A percentile compares a stretch with the other conserved stretches of the same genome.
phyloP scores from a whole-genome alignment of 1,140 invertebrate genomes.

The Leptinotarsa undecemlineata region DNA sequence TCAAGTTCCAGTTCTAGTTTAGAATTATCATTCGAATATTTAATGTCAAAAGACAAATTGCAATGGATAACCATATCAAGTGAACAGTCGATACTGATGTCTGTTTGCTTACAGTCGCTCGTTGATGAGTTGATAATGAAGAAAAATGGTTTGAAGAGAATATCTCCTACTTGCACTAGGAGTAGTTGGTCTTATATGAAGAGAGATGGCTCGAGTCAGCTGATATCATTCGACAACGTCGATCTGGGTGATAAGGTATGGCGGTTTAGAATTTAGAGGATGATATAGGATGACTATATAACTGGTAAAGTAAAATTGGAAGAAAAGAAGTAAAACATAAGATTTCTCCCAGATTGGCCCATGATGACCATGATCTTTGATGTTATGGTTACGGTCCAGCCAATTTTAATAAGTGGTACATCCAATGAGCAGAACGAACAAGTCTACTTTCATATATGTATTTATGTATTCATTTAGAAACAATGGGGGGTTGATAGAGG shows the following conservation, averaged over 20 bases:
- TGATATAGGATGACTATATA: too few species aligned
- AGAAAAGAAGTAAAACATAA: too few species aligned
- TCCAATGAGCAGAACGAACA: too few species aligned
- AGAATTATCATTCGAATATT: slow-evolving; percentile 94
- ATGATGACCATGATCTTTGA: too few species aligned
- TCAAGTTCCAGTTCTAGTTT: slow-evolving; percentile 55
- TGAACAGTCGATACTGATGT: slow-evolving; percentile 92
- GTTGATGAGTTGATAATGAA: slow-evolving; percentile 91
- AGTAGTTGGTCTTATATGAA: slow-evolving; percentile 58
- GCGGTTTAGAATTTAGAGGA: not conserved
- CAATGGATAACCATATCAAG: slow-evolving; percentile 91
- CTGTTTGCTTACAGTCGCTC: slow-evolving; percentile 90
- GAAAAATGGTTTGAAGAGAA: slow-evolving; percentile 64
- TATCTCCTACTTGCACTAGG: slow-evolving; percentile 43
- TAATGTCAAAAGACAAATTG: slow-evolving; percentile 87
- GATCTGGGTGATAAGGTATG: slow-evolving; percentile 48
- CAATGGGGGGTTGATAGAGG: too few species aligned
- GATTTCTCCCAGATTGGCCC: too few species aligned
- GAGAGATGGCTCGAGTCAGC: slow-evolving; percentile 60
- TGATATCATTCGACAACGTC: slow-evolving; percentile 53
- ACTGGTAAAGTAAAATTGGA: too few species aligned
- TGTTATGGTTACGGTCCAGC: too few species aligned
- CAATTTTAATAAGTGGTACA: too few species aligned
- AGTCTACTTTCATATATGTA: too few species aligned
- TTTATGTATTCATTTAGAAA: too few species aligned